These are phyloP conservation scores for Argyrosomus japonicus DNA, from an alignment of 2,113 vertebrate genomes.

Conservation along the genomic window DNA sequence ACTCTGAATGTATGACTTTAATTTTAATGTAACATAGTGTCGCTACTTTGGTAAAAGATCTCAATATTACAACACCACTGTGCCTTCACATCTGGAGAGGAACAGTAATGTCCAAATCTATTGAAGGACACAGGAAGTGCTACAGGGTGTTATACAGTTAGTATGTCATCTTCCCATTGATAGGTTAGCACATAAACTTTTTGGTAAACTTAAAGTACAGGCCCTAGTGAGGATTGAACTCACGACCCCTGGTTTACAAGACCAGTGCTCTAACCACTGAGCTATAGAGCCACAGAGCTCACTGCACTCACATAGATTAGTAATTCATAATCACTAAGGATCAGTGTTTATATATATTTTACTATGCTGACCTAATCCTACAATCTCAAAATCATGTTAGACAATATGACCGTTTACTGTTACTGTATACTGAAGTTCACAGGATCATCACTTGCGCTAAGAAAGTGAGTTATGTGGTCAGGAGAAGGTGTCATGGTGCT, in stretches of 20 bases:
- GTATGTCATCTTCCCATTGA: too few relatives aligned
- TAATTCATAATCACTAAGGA: not conserved
- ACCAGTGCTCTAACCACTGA: not conserved
- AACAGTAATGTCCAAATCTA: too few relatives aligned
- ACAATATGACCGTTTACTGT: slow-evolving; percentile 8
- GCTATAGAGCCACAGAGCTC: not conserved
- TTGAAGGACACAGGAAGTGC: too few relatives aligned
- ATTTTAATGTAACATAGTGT: too few relatives aligned
- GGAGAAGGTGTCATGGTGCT: not conserved
- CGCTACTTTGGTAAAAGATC: too few relatives aligned
- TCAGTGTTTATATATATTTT: not conserved
- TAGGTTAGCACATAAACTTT: too few relatives aligned
- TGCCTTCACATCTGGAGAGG: too few relatives aligned
- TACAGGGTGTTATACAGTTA: too few relatives aligned
- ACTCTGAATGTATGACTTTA: too few relatives aligned
- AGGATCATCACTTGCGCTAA: not conserved
- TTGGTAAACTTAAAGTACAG: not conserved
- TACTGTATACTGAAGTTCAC: not conserved
- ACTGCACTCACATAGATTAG: rapidly evolving
- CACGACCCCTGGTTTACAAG: slow-evolving; percentile 4
- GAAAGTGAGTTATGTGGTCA: slow-evolving; percentile 16
- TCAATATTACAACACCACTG: too few relatives aligned
- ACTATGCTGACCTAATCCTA: slow-evolving; percentile 13
- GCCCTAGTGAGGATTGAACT: not conserved
- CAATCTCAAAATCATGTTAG: slow-evolving; percentile 41